Evolutionary conservation across 2,888 invertebrate genomes (phyloP).

Genomic region (Ceriagrion tenellum): DNA sequence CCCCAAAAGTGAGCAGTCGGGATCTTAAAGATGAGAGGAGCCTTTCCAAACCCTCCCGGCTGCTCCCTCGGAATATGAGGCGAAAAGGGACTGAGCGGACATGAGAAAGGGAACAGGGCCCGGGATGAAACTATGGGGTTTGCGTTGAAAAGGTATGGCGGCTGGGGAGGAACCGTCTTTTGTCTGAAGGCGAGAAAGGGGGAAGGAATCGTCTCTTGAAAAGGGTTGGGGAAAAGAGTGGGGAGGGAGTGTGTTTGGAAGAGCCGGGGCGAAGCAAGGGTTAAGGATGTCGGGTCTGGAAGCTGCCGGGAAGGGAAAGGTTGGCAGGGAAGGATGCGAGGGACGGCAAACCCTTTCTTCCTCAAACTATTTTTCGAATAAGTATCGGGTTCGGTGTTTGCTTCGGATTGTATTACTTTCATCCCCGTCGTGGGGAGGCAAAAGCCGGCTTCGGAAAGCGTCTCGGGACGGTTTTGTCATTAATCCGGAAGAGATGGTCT

Average conservation of each 20-base stretch:
- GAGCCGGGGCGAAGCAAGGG: neutral
- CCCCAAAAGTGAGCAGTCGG: conserved; percentile 22
- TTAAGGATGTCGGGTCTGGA: neutral
- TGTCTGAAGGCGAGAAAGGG: neutral
- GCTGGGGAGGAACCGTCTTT: neutral
- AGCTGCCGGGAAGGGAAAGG: neutral
- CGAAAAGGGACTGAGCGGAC: neutral
- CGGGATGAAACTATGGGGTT: neutral
- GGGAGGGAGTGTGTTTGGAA: neutral
- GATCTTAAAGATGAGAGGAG: conserved; percentile 28
- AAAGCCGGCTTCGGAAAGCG: neutral
- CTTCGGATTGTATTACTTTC: conserved; percentile 60
- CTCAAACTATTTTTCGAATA: neutral
- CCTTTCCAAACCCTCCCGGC: neutral
- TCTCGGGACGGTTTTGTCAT: conserved; percentile 30
- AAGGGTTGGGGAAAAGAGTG: neutral
- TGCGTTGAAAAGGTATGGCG: neutral
- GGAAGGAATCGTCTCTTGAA: neutral
- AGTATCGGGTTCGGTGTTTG: conserved; percentile 65
- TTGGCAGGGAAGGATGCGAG: neutral
- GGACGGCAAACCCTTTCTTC: conserved; percentile 23
- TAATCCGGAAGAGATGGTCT: conserved; percentile 63
- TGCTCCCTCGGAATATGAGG: conserved; percentile 15
- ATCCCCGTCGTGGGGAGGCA: neutral
- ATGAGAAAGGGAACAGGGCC: neutral